A percentile compares a stretch with the other conserved stretches of the same genome.
Conservation (phyloP, 2,888 invertebrate genomes). For the Lamellibrachia satsuma region DNA sequence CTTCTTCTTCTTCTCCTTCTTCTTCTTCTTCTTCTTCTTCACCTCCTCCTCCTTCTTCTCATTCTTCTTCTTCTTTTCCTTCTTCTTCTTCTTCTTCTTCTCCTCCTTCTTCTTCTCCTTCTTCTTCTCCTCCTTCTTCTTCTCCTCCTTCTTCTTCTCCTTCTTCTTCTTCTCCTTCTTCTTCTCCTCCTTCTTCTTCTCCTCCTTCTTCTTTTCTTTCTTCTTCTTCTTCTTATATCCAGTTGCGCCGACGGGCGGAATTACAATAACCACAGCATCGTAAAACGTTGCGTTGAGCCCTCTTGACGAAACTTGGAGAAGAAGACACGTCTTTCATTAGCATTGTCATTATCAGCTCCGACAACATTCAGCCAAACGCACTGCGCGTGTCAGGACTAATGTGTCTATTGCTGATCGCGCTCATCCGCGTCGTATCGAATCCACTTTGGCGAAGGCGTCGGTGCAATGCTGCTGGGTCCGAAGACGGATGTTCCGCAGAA, state of each 20-base stretch:
- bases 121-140: conserved; percentile 8
- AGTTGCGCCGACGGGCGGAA: too few species aligned
- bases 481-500: background rate
- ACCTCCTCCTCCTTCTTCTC: conserved; percentile 26
- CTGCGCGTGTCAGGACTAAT: background rate
- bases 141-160: conserved; percentile 14
- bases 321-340: background rate
- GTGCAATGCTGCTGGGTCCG: background rate
- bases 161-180: conserved; percentile 25
- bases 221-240: conserved; percentile 21
- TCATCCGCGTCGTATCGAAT: background rate
- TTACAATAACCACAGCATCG: too few species aligned
- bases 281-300: background rate
- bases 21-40: conserved; percentile 27
- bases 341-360: background rate
- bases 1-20: conserved; percentile 26
- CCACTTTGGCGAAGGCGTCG: background rate
- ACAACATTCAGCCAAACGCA: background rate
- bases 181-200: conserved; percentile 26
- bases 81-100: conserved; percentile 24
- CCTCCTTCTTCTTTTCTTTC: conserved; percentile 31
- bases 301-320: background rate
- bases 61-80: conserved; percentile 21
- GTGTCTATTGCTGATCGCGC: background rate
- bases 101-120: background rate